A percentile compares a stretch with the other conserved stretches of the same genome.
Conservation (phyloP, 2,113 vertebrate genomes). For the Pyrgilauda ruficollis region DNA sequence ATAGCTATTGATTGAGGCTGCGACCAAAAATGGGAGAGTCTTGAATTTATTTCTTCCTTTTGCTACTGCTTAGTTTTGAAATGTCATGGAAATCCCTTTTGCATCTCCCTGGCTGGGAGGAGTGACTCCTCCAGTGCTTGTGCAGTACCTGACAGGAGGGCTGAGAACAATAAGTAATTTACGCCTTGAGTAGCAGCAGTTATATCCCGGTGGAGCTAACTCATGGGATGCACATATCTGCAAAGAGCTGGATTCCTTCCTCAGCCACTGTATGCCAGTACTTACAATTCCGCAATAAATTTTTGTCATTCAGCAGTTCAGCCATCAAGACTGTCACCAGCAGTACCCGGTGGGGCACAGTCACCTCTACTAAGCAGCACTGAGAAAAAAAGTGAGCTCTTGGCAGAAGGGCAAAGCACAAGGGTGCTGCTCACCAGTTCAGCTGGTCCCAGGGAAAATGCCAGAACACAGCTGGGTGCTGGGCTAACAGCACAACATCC, state of each 20-base stretch:
- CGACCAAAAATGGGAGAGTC: rapidly evolving
- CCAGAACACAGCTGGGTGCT: background rate
- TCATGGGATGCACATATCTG: background rate
- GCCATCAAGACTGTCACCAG: background rate
- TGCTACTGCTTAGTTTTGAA: background rate
- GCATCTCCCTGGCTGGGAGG: background rate
- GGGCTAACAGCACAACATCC: background rate
- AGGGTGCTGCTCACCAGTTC: background rate
- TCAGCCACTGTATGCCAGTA: background rate
- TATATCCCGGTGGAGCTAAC: background rate
- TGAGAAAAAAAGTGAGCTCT: background rate
- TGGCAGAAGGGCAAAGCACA: background rate
- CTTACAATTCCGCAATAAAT: background rate
- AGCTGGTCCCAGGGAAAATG: rapidly evolving
- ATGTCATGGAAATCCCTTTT: background rate
- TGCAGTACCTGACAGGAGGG: background rate
- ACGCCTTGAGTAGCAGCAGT: background rate
- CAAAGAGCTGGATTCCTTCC: background rate
- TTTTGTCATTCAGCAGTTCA: background rate
- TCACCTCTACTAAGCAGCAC: rapidly evolving
- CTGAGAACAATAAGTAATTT: background rate
- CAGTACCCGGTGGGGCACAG: background rate
- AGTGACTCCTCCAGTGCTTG: background rate
- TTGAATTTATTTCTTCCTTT: background rate
- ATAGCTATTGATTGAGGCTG: background rate